phyloP scores from a whole-genome alignment of 1,140 invertebrate species.

The Trinorchestia longiramus region DNA sequence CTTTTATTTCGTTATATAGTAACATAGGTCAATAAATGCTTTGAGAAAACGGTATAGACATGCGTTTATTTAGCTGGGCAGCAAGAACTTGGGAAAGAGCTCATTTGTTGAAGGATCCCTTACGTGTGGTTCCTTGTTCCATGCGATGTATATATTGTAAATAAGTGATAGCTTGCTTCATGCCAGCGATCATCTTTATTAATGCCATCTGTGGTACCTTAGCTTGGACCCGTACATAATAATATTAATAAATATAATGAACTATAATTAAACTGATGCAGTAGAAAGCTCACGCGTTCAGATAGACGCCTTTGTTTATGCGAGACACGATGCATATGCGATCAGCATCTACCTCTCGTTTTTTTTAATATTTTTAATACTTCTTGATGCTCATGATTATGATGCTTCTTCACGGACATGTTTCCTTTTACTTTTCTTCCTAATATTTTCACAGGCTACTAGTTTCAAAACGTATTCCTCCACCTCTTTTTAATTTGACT shows the following conservation, averaged over 20 bases:
- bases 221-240: constrained; percentile 11
- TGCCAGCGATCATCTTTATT: constrained; percentile 23
- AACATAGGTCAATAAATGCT: background rate
- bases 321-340: background rate
- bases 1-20: background rate
- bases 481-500: background rate
- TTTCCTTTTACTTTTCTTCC: background rate
- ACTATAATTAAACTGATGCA: constrained; percentile 13
- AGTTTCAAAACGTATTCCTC: background rate
- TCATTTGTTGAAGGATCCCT: background rate
- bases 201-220: constrained; percentile 35
- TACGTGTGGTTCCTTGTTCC: background rate
- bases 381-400: background rate
- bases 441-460: background rate
- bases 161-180: constrained; percentile 20
- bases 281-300: background rate
- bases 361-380: background rate
- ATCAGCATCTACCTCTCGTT: background rate
- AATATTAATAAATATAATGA: constrained; percentile 29
- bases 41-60: background rate
- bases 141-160: background rate
- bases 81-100: background rate
- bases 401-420: background rate
- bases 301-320: background rate
- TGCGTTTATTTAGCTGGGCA: background rate